These are phyloP conservation scores for Hirtodrosophila cameraria DNA, from an alignment of 2,888 invertebrate genomes.

Conservation along the genomic window DNA sequence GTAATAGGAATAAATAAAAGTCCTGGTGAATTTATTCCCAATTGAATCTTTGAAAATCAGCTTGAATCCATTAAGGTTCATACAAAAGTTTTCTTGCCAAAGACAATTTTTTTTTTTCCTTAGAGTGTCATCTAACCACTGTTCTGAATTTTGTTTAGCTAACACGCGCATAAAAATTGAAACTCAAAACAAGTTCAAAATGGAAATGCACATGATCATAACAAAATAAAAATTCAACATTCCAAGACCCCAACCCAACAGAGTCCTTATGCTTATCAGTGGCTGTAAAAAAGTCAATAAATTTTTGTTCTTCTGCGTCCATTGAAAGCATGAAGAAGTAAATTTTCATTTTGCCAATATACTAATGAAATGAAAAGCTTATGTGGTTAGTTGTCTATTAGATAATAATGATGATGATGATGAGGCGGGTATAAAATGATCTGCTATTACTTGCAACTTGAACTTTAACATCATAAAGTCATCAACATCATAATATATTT, in stretches of 20 bases:
- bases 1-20: no score
- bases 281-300: slow-evolving; percentile 49
- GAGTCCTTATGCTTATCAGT: slow-evolving; percentile 55
- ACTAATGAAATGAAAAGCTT: slow-evolving; percentile 57
- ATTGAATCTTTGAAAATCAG: no score
- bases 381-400: slow-evolving; percentile 14
- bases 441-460: slow-evolving; percentile 4
- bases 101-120: no score
- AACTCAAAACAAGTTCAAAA: slow-evolving; percentile 62
- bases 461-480: slow-evolving; percentile 12
- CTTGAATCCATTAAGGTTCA: no score
- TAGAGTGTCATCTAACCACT: slow-evolving; percentile 19
- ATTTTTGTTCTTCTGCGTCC: slow-evolving; percentile 13
- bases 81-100: no score
- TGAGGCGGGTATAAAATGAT: no score
- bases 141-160: slow-evolving; percentile 42
- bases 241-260: slow-evolving; percentile 1
- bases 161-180: slow-evolving; percentile 55
- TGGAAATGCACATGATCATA: slow-evolving; percentile 51
- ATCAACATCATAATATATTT: no score
- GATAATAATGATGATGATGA: slow-evolving; percentile 2
- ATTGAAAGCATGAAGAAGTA: slow-evolving; percentile 24
- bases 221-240: slow-evolving; percentile 7
- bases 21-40: no score
- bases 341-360: background rate